Evolutionary conservation across 2,888 invertebrate species (phyloP).

Genomic region (Callyntrura sp.): DNA sequence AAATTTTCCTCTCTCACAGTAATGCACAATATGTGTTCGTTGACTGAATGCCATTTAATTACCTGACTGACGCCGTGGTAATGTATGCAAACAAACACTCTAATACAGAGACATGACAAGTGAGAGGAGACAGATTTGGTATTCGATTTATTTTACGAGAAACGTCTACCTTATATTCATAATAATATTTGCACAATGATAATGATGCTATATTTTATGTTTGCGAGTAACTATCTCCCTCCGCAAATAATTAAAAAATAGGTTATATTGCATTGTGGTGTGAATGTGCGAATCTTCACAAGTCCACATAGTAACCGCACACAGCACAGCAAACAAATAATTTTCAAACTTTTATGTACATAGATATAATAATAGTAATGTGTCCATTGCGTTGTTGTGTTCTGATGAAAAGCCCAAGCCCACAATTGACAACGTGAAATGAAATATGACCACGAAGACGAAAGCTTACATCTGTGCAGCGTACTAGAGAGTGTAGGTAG

Average conservation of each 20-base stretch:
- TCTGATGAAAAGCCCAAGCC: constrained; percentile 41
- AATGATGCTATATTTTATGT: constrained; percentile 1
- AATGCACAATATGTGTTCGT: not conserved
- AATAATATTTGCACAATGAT: constrained; percentile 27
- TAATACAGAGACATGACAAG: not conserved
- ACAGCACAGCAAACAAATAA: not conserved
- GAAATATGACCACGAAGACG: constrained; percentile 33
- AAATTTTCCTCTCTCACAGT: not conserved
- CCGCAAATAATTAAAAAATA: too few relatives aligned
- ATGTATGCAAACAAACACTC: not conserved
- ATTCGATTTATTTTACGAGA: constrained; percentile 3
- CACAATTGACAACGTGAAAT: constrained; percentile 20
- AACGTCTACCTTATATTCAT: not conserved
- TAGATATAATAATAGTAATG: not conserved
- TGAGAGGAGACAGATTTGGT: not conserved
- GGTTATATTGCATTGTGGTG: too few relatives aligned
- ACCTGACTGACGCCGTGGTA: not conserved
- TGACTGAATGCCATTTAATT: constrained; percentile 25
- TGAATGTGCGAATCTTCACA: too few relatives aligned
- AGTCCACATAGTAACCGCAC: not conserved
- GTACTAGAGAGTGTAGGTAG: too few relatives aligned
- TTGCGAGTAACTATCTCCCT: not conserved
- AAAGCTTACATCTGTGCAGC: too few relatives aligned
- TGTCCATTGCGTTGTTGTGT: not conserved
- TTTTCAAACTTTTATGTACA: not conserved